Percentiles rank a stretch among this genome's conserved stretches.
Conservation (phyloP, 1,140 invertebrate genomes). For the Neotoxoptera formosana region DNA sequence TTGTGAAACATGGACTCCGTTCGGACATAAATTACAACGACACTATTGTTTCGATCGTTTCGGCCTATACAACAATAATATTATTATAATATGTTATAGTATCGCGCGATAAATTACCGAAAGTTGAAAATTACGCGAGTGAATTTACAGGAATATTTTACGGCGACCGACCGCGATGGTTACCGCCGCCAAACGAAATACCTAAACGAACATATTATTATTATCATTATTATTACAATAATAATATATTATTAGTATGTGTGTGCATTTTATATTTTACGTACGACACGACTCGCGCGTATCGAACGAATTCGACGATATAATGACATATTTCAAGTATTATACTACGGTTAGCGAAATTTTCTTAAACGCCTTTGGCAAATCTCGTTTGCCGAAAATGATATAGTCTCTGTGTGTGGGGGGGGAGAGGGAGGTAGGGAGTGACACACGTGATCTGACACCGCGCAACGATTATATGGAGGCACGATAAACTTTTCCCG, state of each 20-base stretch:
- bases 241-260: background rate
- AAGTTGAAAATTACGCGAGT: constrained; percentile 4
- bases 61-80: background rate
- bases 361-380: constrained; percentile 8
- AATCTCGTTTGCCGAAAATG: background rate
- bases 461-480: too few relatives aligned
- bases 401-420: background rate
- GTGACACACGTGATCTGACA: background rate
- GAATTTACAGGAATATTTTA: constrained; percentile 16
- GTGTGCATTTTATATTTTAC: background rate
- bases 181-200: background rate
- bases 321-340: background rate
- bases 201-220: background rate
- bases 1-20: background rate
- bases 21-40: constrained; percentile 35
- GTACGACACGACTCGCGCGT: background rate
- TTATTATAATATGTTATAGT: background rate
- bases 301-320: background rate
- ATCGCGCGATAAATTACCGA: background rate
- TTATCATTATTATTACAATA: too few relatives aligned
- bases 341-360: background rate
- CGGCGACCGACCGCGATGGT: background rate
- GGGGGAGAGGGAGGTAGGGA: too few relatives aligned
- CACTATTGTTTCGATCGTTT: background rate
- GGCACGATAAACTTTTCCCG: background rate